A percentile compares a stretch with the other conserved stretches of the same genome.
phyloP scores from a whole-genome alignment of 2,888 invertebrate genomes.

The Laspeyria flexula region DNA sequence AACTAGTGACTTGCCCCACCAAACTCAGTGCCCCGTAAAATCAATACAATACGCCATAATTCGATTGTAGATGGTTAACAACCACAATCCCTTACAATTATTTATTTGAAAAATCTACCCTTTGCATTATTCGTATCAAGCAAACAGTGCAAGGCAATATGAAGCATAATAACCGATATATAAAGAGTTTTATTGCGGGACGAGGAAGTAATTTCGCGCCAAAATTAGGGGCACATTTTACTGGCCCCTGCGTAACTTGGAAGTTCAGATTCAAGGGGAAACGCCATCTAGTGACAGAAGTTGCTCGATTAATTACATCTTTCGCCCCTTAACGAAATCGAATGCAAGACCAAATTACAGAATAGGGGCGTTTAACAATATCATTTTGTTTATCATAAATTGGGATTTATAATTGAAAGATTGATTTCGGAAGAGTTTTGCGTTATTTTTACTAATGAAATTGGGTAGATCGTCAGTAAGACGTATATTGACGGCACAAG shows the following conservation, averaged over 20 bases:
- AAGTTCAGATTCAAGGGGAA: conserved; percentile 40
- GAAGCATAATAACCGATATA: conserved; percentile 35
- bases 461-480: no score
- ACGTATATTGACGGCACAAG: no score
- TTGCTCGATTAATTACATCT: conserved; percentile 78
- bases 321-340: conserved; percentile 70
- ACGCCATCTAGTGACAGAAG: conserved; percentile 70
- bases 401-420: conserved; percentile 26
- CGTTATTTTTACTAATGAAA: no score
- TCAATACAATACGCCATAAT: conserved; percentile 63
- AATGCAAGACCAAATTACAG: conserved; percentile 60
- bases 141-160: conserved; percentile 37
- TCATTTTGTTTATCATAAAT: conserved; percentile 55
- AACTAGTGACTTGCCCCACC: conserved; percentile 5
- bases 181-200: conserved; percentile 48
- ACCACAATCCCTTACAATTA: conserved; percentile 77
- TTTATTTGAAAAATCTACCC: conserved; percentile 75
- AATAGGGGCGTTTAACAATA: conserved; percentile 61
- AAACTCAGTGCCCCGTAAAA: conserved; percentile 34
- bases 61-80: conserved; percentile 69
- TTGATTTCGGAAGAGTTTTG: conserved; percentile 5
- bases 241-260: conserved; percentile 48
- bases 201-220: conserved; percentile 43
- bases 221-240: conserved; percentile 68
- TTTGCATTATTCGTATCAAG: conserved; percentile 50